These are phyloP conservation scores for Watsonalla binaria DNA, from an alignment of 2,888 invertebrate species.

Conservation along the genomic window DNA sequence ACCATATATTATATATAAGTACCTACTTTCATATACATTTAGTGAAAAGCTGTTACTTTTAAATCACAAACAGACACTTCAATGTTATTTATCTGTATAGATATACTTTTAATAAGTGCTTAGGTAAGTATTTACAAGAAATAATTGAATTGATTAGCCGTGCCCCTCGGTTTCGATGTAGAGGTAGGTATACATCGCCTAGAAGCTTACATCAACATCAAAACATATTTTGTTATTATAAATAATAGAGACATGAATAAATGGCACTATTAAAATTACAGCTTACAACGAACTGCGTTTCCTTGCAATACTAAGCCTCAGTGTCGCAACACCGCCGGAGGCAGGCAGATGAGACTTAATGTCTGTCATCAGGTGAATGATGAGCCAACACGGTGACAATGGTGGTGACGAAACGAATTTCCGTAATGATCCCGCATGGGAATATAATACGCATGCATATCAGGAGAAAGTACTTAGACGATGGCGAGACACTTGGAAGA, in stretches of 20 bases:
- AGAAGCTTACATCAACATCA: too few species aligned
- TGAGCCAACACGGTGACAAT: conserved; percentile 6
- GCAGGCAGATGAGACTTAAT: conserved; percentile 8
- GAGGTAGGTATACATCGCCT: neutral
- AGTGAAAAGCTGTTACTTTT: too few species aligned
- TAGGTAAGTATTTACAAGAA: too few species aligned
- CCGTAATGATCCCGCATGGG: neutral
- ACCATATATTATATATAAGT: too few species aligned
- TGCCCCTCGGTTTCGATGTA: too few species aligned
- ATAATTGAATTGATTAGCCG: too few species aligned
- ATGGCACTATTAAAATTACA: neutral
- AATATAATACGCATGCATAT: neutral
- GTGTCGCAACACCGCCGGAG: conserved; percentile 17
- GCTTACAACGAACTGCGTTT: neutral
- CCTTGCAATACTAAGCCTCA: neutral
- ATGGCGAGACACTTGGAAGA: neutral
- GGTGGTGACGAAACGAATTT: neutral
- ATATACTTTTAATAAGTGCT: too few species aligned
- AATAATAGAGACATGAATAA: neutral
- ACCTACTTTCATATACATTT: too few species aligned
- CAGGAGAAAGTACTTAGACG: neutral
- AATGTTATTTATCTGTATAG: too few species aligned
- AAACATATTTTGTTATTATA: too few species aligned
- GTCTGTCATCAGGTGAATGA: conserved; percentile 15
- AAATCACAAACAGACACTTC: too few species aligned